phyloP scores from a whole-genome alignment of 2,888 invertebrate species.

The Cataglyphis livida region DNA sequence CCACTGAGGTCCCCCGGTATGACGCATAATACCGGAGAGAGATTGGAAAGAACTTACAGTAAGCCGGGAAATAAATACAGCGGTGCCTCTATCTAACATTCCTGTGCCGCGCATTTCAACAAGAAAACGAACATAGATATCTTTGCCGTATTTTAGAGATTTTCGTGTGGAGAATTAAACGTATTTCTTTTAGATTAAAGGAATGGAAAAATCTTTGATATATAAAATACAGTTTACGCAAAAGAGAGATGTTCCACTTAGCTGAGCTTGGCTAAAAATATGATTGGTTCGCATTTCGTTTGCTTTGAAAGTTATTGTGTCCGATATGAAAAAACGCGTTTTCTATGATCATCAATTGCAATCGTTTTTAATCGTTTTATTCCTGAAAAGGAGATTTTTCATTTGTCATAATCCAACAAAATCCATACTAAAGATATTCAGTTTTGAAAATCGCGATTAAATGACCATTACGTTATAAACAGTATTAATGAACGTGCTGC shows the following conservation, averaged over 20 bases:
- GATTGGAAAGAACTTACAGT: constrained; percentile 29
- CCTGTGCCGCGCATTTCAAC: constrained; percentile 8
- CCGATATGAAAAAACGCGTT: not conserved
- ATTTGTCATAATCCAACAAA: not conserved
- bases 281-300: not conserved
- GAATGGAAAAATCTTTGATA: not conserved
- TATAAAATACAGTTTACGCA: constrained; percentile 22
- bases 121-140: constrained; percentile 26
- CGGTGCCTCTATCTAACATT: constrained; percentile 5
- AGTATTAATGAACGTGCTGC: constrained; percentile 1
- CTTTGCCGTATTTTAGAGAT: constrained; percentile 10
- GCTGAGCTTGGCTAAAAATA: not conserved
- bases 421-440: not conserved
- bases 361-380: not conserved
- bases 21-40: constrained; percentile 23
- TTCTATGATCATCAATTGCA: not conserved
- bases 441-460: not conserved
- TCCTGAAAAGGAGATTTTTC: not conserved
- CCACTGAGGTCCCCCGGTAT: not conserved
- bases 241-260: constrained; percentile 18
- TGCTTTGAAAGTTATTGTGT: constrained; percentile 12
- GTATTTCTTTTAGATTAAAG: not conserved
- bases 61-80: constrained; percentile 17
- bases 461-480: not conserved
- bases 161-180: constrained; percentile 27